Evolutionary conservation across 1,140 invertebrate genomes (phyloP), one percentile per base, ranked within the genome.

Genomic region (Panagrolaimus sp.): DNA sequence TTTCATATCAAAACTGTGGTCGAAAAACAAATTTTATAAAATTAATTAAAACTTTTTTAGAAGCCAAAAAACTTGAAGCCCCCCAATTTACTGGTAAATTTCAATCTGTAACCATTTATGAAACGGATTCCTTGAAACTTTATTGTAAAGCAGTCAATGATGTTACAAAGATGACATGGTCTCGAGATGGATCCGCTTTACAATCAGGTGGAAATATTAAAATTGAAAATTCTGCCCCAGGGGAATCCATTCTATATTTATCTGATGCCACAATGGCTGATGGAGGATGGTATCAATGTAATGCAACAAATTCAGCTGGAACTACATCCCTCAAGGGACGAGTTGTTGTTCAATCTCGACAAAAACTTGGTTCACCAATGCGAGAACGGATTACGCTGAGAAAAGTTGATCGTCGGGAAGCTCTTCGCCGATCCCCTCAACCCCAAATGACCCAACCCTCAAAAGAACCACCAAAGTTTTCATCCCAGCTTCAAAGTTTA

Each of bases 401-500:
- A 15, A 76, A 76, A 62, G 76, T 78, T 12, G 79, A 81, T 48
- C 66, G 80, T 26, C n/a, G 64, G 4, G 64, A 55, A 21, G 28
- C 32, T n/a, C 21, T 47, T 26, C 66, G 28, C 10, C 15, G 58
- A 58, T 67, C 43, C 21, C 44, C 65, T 15, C 70, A 58, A 9
- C 71, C 58, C 15, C 76, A 21, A 67, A 76, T 62, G 69, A 73
- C 43, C 10, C 43, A 92, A 6, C 89, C 92, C 24, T 96, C 95
- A 77, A 94, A 91, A 17, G 90, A 91, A 58, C 92, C 93, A 14
- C 85, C 95, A 26, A 89, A 90, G 52, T 94, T 95, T 79, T 88
- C 92, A 71, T 91, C 91, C 72, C 90, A 88, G 76, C 83, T 94
- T 32, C 88, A 91, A 52, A 70, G 63, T 15, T 72, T 74, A 47